Base-by-base conservation (phyloP, 2,888 invertebrate genomes). In the Cephus spinipes region DNA sequence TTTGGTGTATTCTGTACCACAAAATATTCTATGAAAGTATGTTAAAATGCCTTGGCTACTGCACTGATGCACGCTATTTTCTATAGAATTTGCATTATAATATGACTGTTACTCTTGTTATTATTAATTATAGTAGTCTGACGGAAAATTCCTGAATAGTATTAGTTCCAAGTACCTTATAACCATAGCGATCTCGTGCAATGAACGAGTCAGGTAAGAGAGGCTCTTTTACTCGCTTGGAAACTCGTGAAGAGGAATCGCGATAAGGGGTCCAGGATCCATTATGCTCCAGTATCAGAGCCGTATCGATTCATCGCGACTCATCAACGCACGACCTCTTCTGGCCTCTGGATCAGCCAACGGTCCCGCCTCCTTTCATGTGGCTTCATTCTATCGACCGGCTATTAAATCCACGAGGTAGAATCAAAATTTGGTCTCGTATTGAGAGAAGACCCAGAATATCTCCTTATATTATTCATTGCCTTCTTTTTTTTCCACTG, bases 241-340 rank as follows among this genome's bases (percentile, higher is more conserved):
- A 78, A 74, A 78, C 69, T 75, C 78, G 78, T 73, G 78, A 71
- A 32, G 76, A 40, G 76, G 30, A 76, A 78, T 78, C 78, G 78
- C 78, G 78, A 78, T 78, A 78, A 78, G 78, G 32, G 33, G 33
- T 75, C 75, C 69, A 69, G 73, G 78, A 75, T 78, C 78, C 78
- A 78, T 78, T 76, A 78, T 78, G 76, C 78, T 78, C 78, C 78
- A 78, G 78, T 78, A 78, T 71, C 71, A 32, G 32, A 31, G 31
- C 31, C 31, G 31, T 71, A 71, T 78, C 78, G 78, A 78, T 78
- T 75, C 78, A 78, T 78, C 78, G 78, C 75, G 71, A 78, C 78
- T 78, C 78, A 78, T 78, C 78, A 78, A 78, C 78, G 78, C 76
- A 75, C 76, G 78, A 78, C 78, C 78, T 78, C 75, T 75, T 75